Percentiles rank a stretch among this genome's conserved stretches.
phyloP scores from a whole-genome alignment of 2,888 invertebrate species.

The Hypsopygia costalis region DNA sequence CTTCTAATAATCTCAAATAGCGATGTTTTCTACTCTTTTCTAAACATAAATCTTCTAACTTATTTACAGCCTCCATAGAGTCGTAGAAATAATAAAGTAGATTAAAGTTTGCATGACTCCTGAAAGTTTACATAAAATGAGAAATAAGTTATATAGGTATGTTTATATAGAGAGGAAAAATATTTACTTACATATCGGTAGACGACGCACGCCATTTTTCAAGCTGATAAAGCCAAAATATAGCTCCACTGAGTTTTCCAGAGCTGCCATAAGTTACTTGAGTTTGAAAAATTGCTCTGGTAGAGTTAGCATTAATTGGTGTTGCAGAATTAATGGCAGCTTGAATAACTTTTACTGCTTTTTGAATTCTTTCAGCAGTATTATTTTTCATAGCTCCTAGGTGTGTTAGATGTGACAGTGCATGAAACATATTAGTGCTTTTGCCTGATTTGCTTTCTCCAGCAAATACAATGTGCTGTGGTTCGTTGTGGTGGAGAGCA shows the following conservation, averaged over 20 bases:
- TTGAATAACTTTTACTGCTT: constrained; percentile 86
- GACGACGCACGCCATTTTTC: constrained; percentile 94
- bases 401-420: constrained; percentile 89
- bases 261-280: constrained; percentile 91
- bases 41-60: constrained; percentile 84
- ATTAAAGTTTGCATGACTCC: constrained; percentile 93
- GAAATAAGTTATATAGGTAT: neutral
- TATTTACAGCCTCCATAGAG: constrained; percentile 85
- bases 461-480: constrained; percentile 92
- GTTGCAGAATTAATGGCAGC: constrained; percentile 92
- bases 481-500: constrained; percentile 92
- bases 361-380: constrained; percentile 82
- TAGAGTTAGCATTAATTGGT: constrained; percentile 91
- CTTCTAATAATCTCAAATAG: constrained; percentile 84
- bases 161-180: neutral
- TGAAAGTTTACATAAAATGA: constrained; percentile 48
- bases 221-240: constrained; percentile 91
- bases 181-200: constrained; percentile 83
- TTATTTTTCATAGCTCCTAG: constrained; percentile 88
- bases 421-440: constrained; percentile 89
- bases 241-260: constrained; percentile 93
- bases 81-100: constrained; percentile 95
- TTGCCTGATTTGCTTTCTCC: constrained; percentile 97
- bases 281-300: constrained; percentile 89
- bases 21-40: constrained; percentile 86